Evolutionary conservation across 2,888 invertebrate genomes (phyloP).

Genomic region (Galerucella calmariensis): DNA sequence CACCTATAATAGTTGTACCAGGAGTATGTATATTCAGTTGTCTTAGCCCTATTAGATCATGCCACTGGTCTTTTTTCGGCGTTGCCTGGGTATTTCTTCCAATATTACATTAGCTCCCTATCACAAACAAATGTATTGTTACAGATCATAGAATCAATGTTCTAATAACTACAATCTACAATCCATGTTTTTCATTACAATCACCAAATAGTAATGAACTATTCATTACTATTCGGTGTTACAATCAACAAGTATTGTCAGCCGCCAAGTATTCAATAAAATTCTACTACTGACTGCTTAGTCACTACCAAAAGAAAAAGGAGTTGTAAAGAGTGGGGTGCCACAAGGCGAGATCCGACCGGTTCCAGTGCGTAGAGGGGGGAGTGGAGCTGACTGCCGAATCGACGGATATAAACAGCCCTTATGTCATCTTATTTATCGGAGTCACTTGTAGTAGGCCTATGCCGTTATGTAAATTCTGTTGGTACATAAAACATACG

Average conservation of each 20-base stretch:
- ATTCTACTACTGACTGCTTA: background rate
- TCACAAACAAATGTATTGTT: too few species aligned
- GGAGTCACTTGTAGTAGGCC: constrained; percentile 20
- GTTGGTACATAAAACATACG: constrained; percentile 17
- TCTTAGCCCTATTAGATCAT: too few species aligned
- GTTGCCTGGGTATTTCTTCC: too few species aligned
- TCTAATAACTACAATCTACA: too few species aligned
- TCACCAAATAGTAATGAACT: too few species aligned
- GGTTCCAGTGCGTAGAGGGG: constrained; percentile 19
- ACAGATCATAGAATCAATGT: too few species aligned
- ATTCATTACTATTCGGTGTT: too few species aligned
- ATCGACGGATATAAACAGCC: constrained; percentile 25
- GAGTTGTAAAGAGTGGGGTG: constrained; percentile 22
- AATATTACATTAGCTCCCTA: too few species aligned
- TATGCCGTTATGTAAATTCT: constrained; percentile 29
- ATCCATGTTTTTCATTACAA: too few species aligned
- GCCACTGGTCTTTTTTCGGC: too few species aligned
- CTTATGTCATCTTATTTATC: constrained; percentile 28
- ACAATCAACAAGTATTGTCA: constrained; percentile 4
- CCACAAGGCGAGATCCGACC: constrained; percentile 2
- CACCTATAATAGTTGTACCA: too few species aligned
- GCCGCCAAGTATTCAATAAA: background rate
- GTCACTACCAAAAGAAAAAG: constrained; percentile 13
- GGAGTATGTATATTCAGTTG: too few species aligned
- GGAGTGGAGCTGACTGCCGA: constrained; percentile 20